phyloP scores from a whole-genome alignment of 2,888 invertebrate genomes.

The Alitta virens region DNA sequence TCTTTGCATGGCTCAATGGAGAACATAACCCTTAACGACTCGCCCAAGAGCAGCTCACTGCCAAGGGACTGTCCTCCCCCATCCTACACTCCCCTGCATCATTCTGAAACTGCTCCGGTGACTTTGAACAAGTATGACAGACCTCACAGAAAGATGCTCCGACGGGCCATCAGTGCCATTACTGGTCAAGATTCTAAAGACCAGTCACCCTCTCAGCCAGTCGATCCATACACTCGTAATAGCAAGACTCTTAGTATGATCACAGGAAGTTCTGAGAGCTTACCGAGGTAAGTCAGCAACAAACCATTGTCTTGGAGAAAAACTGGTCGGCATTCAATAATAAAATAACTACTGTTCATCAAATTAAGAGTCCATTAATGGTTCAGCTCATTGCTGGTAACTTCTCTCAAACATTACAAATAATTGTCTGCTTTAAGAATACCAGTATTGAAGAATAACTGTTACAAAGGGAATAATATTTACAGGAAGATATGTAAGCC shows the following conservation, averaged over 20 bases:
- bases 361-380: too few relatives aligned
- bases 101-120: not conserved
- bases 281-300: conserved; percentile 48
- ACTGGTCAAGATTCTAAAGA: conserved; percentile 12
- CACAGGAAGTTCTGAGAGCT: conserved; percentile 52
- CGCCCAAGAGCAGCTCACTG: conserved; percentile 19
- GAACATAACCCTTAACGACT: not conserved
- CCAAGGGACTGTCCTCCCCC: conserved; percentile 6
- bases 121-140: conserved; percentile 4
- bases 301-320: too few relatives aligned
- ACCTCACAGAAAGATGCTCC: conserved; percentile 18
- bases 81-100: not conserved
- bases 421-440: too few relatives aligned
- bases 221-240: not conserved
- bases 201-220: not conserved
- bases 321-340: too few relatives aligned
- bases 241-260: conserved; percentile 37
- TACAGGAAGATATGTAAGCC: too few relatives aligned
- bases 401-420: too few relatives aligned
- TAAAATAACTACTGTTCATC: too few relatives aligned
- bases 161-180: conserved; percentile 11
- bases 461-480: too few relatives aligned
- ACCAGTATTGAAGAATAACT: too few relatives aligned
- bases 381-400: too few relatives aligned
- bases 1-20: conserved; percentile 12